phyloP scores from a whole-genome alignment of 2,888 invertebrate species.

The Macaria notata region DNA sequence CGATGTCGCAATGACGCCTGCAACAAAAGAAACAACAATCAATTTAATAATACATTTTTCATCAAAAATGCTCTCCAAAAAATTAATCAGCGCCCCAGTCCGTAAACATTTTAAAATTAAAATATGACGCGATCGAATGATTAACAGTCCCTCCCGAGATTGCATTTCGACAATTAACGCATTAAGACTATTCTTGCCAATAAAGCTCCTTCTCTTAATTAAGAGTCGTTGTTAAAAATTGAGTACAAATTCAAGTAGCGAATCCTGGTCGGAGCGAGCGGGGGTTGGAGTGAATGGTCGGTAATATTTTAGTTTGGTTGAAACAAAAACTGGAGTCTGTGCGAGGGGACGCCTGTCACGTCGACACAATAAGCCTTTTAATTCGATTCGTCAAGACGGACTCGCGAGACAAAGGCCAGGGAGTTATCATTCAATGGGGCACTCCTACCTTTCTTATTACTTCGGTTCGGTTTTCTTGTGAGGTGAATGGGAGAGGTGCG shows the following conservation, averaged over 20 bases:
- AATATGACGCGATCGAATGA: conserved; percentile 74
- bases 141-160: conserved; percentile 75
- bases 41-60: conserved; percentile 15
- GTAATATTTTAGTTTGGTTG: conserved; percentile 82
- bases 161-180: conserved; percentile 82
- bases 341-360: conserved; percentile 74
- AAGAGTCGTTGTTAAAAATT: conserved; percentile 80
- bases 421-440: conserved; percentile 83
- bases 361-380: conserved; percentile 83
- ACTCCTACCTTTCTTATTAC: conserved; percentile 81
- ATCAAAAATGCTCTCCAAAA: conserved; percentile 43
- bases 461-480: conserved; percentile 73
- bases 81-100: conserved; percentile 55
- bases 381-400: conserved; percentile 82
- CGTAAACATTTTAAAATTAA: conserved; percentile 61
- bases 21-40: conserved; percentile 52
- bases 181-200: conserved; percentile 77
- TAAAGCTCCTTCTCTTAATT: conserved; percentile 79
- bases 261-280: conserved; percentile 56
- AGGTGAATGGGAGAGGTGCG: conserved; percentile 53
- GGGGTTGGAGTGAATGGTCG: conserved; percentile 76
- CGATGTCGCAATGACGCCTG: conserved; percentile 74
- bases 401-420: conserved; percentile 73
- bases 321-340: conserved; percentile 69
- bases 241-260: conserved; percentile 81